Evolutionary conservation across 2,888 invertebrate species (phyloP).

Genomic region (Zaprionus obscuricornis): DNA sequence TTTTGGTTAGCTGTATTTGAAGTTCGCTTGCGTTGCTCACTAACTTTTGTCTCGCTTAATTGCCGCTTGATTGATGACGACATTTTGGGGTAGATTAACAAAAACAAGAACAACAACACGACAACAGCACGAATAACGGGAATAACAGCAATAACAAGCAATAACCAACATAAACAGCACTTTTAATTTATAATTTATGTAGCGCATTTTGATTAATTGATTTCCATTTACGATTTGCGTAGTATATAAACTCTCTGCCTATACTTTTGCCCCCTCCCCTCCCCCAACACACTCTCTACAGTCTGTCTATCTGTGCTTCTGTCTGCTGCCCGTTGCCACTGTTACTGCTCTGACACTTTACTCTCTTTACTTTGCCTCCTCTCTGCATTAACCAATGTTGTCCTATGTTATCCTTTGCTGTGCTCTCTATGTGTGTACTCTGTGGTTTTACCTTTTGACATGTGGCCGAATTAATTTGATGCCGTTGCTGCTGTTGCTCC

Average conservation of each 20-base stretch:
- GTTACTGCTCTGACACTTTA: too few species aligned
- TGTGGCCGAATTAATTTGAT: slow-evolving; percentile 60
- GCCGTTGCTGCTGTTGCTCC: slow-evolving; percentile 17
- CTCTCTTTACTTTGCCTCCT: too few species aligned
- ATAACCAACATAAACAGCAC: slow-evolving; percentile 39
- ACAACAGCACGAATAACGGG: not conserved
- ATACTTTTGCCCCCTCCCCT: too few species aligned
- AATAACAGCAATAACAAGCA: not conserved
- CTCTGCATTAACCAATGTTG: too few species aligned
- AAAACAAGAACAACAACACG: not conserved
- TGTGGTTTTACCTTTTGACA: slow-evolving; percentile 69
- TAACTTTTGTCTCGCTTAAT: slow-evolving; percentile 44
- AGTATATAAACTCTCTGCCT: too few species aligned
- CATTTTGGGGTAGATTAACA: slow-evolving; percentile 29
- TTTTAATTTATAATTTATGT: slow-evolving; percentile 77
- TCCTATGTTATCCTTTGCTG: not conserved
- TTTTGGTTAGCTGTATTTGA: too few species aligned
- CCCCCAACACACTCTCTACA: too few species aligned
- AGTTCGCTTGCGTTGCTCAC: not conserved
- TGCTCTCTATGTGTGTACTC: not conserved
- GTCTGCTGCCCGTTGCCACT: too few species aligned
- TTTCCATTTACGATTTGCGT: too few species aligned
- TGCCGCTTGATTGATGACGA: slow-evolving; percentile 68
- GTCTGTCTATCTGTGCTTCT: too few species aligned
- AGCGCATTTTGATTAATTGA: slow-evolving; percentile 73